Evolutionary conservation across 1,140 invertebrate genomes (phyloP).

Genomic region (Scaptodrosophila lebanonensis): DNA sequence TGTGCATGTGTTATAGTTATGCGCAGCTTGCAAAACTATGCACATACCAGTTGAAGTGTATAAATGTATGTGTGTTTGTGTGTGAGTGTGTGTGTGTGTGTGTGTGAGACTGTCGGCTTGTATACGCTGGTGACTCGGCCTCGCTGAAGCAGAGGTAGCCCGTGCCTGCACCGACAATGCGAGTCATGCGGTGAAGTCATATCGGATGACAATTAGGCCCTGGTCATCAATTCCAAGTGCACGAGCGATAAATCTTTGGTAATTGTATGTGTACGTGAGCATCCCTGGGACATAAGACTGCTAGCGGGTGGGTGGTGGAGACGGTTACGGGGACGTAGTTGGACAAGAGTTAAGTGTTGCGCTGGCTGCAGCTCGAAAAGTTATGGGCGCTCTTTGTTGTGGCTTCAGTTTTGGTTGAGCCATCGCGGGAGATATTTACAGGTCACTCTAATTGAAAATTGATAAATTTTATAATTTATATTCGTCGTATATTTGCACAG

Average conservation of each 20-base stretch:
- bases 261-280: conserved; percentile 54
- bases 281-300: no score
- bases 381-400: conserved; percentile 16
- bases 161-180: conserved; percentile 69
- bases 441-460: conserved; percentile 53
- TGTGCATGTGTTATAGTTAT: conserved; percentile 49
- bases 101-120: no score
- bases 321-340: no score
- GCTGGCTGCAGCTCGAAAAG: conserved; percentile 35
- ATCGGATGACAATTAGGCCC: conserved; percentile 75
- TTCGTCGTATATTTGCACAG: no score
- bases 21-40: conserved; percentile 73
- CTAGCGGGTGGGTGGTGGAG: no score
- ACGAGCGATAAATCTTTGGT: conserved; percentile 74
- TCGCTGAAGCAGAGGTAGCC: no score
- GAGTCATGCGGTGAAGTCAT: conserved; percentile 73
- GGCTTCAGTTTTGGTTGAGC: conserved; percentile 27
- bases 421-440: conserved; percentile 43
- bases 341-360: no score
- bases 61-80: conserved; percentile 60
- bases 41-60: conserved; percentile 70
- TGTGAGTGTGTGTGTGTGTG: no score
- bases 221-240: conserved; percentile 74
- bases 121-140: no score
- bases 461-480: conserved; percentile 7